These are phyloP conservation scores for Colius striatus DNA, from an alignment of 2,113 vertebrate genomes.

Conservation along the genomic window DNA sequence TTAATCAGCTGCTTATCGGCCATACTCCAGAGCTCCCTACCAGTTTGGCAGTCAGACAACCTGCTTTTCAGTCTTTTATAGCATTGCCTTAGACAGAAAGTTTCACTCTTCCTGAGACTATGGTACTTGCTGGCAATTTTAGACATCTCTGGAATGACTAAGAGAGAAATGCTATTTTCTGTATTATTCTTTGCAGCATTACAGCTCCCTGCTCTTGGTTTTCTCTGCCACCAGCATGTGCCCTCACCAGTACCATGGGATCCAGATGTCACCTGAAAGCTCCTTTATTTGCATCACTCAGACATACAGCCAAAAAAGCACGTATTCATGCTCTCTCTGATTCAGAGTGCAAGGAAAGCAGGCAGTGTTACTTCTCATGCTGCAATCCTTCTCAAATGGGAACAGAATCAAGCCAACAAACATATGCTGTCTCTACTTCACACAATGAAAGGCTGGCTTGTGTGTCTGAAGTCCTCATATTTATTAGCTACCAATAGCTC, in stretches of 20 bases:
- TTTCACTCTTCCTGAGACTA: not conserved
- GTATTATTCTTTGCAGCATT: not conserved
- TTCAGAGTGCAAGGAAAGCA: constrained; percentile 1
- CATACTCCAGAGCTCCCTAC: not conserved
- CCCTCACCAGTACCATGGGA: not conserved
- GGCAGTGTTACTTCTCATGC: not conserved
- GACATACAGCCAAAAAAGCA: not conserved
- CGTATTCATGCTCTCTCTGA: not conserved
- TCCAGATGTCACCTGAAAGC: constrained; percentile 48
- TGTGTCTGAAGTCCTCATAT: not conserved
- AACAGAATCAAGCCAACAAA: constrained; percentile 9
- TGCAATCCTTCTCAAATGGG: not conserved
- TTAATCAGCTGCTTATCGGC: constrained; percentile 53
- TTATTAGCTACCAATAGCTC: not conserved
- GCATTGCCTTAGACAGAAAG: not conserved
- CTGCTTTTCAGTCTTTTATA: constrained; percentile 5
- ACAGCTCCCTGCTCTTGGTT: not conserved
- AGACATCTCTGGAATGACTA: constrained; percentile 36
- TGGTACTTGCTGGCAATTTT: constrained; percentile 31
- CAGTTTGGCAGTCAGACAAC: constrained; percentile 49
- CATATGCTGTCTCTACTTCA: not conserved
- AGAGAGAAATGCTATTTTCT: not conserved
- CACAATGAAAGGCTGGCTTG: not conserved
- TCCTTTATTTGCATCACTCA: constrained; percentile 18
- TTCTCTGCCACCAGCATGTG: not conserved